Evolutionary conservation across 2,113 vertebrate genomes (phyloP), one percentile per base, ranked within the genome.

Genomic region (Lampris incognitus): DNA sequence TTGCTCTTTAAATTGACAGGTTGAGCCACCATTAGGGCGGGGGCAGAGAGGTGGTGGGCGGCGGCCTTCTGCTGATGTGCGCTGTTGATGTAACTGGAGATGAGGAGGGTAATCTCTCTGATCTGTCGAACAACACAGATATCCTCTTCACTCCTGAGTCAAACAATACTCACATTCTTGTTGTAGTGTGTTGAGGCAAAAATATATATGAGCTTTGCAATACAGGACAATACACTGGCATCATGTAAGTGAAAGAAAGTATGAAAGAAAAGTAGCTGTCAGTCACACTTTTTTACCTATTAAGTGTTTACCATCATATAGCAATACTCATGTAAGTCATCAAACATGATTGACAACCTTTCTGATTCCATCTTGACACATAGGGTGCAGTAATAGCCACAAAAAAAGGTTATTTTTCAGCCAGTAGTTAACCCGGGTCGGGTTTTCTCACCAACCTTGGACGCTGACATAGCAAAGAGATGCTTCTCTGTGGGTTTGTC

Each of bases 31-130:
- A 97, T 91, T 65, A 96, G 87, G 0, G 95, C 96, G 0, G 97
- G 96, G 48, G 97, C 96, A 36, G 97, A 98, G 71, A 98, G 96
- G 76, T 98, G 97, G 87, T 98, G 96, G 76, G 95, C 90, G 2
- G 94, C 90, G 56, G 95, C 92, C 90, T 97, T 98, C 87, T 97
- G 96, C 81, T 96, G 97, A 76, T 98, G 95, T 6, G 93, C 91
- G 57, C 95, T 96, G 94, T 99, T 99, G 87, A 98, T 95, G 80
- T 99, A 99, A 80, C 95, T 95, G 90, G 96, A 96, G 67, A 97
- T 94, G 85, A 98, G 94, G 52, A 99, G 94, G 55, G 97, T 97
- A 88, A 98, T 94, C 90, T 99, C 98, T 81, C 98, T 94, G 87
- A 98, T 96, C 98, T 99, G 72, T 84, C 83, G 84, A 89, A 91